Conservation (phyloP, 2,797 vertebrate genomes). For the Sebastes variabilis region DNA sequence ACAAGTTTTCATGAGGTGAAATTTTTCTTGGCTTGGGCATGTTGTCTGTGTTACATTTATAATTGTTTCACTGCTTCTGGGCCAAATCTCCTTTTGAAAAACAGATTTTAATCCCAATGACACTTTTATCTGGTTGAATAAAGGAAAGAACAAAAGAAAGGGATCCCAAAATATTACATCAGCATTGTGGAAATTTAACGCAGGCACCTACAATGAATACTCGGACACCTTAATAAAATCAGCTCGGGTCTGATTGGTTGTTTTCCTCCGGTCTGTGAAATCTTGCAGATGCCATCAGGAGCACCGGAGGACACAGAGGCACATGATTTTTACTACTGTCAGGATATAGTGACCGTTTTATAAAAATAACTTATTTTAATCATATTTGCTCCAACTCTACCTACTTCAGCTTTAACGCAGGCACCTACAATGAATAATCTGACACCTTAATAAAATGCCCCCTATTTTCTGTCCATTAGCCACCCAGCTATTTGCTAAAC, state of each 20-base stretch:
- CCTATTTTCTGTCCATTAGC: background rate
- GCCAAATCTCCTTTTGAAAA: background rate
- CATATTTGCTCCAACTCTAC: too few relatives aligned
- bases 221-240: too few relatives aligned
- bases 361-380: too few relatives aligned
- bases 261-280: too few relatives aligned
- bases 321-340: too few relatives aligned
- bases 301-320: too few relatives aligned
- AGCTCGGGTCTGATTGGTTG: too few relatives aligned
- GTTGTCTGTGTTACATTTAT: background rate
- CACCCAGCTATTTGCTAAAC: background rate
- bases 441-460: background rate
- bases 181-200: background rate
- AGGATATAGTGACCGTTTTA: too few relatives aligned
- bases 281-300: too few relatives aligned
- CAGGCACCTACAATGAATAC: background rate
- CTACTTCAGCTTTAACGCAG: background rate
- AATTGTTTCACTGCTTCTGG: background rate
- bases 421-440: background rate
- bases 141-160: background rate
- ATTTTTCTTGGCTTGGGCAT: background rate
- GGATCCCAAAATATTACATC: background rate
- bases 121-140: background rate
- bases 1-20: background rate
- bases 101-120: background rate